These are phyloP conservation scores for Flexamia atlantica DNA, from an alignment of 2,888 invertebrate species.

Conservation along the genomic window DNA sequence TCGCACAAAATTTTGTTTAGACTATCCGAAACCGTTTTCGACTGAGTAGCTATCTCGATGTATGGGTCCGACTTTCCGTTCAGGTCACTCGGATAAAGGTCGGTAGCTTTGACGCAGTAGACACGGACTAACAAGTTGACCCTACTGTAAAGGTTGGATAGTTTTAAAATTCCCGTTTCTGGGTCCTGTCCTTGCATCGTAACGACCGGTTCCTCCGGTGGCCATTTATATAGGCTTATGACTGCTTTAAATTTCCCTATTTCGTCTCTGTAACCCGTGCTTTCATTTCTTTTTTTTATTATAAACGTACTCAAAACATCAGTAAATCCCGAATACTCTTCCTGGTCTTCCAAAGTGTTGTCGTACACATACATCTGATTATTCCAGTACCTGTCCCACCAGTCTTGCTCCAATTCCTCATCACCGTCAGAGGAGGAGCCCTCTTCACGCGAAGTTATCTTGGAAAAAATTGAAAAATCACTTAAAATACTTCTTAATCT, in stretches of 20 bases:
- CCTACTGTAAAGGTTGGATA: slow-evolving; percentile 81
- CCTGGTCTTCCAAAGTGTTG: slow-evolving; percentile 37
- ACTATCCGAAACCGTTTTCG: slow-evolving; percentile 81
- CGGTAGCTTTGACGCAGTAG: slow-evolving; percentile 85
- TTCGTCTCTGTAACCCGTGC: neutral
- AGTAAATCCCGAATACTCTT: slow-evolving; percentile 43
- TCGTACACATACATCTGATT: slow-evolving; percentile 1
- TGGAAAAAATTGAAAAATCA: neutral
- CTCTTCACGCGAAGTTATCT: neutral
- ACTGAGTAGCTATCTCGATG: slow-evolving; percentile 83
- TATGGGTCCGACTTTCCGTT: slow-evolving; percentile 89
- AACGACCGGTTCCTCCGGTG: slow-evolving; percentile 74
- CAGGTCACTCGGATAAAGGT: slow-evolving; percentile 83
- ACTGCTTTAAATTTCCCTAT: slow-evolving; percentile 17
- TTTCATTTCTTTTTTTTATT: neutral
- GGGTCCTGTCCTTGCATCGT: slow-evolving; percentile 78
- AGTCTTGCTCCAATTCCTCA: slow-evolving; percentile 75
- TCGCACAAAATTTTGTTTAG: slow-evolving; percentile 85
- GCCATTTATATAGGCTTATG: slow-evolving; percentile 71
- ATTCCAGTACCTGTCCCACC: slow-evolving; percentile 78
- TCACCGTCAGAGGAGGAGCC: neutral
- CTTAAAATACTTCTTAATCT: neutral
- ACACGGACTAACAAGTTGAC: slow-evolving; percentile 84
- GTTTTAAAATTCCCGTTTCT: slow-evolving; percentile 79
- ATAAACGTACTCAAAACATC: slow-evolving; percentile 57